phyloP scores from a whole-genome alignment of 1,140 invertebrate genomes.

The Leptinotarsa undecemlineata region DNA sequence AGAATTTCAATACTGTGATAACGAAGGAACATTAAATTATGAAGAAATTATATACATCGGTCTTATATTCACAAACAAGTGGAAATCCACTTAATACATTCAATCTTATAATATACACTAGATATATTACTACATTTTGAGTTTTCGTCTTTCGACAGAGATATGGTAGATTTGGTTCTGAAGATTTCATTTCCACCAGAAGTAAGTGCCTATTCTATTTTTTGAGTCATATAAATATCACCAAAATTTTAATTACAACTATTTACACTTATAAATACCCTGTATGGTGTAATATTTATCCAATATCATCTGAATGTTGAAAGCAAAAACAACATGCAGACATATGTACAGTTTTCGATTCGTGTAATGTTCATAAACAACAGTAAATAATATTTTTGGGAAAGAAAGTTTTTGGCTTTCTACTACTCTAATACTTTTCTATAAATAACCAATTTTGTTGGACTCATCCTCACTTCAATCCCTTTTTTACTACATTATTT shows the following conservation, averaged over 20 bases:
- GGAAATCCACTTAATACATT: background rate
- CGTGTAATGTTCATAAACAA: too few relatives aligned
- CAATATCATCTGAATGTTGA: background rate
- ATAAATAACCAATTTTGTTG: too few relatives aligned
- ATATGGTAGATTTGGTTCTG: conserved; percentile 3
- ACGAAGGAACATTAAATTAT: background rate
- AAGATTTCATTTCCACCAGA: background rate
- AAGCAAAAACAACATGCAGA: too few relatives aligned
- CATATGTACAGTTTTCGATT: too few relatives aligned
- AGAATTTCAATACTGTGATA: background rate
- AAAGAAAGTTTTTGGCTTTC: too few relatives aligned
- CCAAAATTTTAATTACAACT: background rate
- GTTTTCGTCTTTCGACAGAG: background rate
- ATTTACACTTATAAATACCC: background rate
- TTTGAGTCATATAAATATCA: background rate
- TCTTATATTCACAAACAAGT: background rate
- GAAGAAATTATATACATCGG: background rate
- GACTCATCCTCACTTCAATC: too few relatives aligned
- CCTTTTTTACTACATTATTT: too few relatives aligned
- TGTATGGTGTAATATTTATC: background rate
- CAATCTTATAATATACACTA: background rate
- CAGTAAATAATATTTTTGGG: too few relatives aligned
- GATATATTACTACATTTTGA: too few relatives aligned
- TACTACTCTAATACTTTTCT: too few relatives aligned
- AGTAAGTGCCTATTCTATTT: background rate